Percentiles rank a stretch among this genome's conserved stretches.
phyloP scores from a whole-genome alignment of 2,113 vertebrate species.

The Nerophis lumbriciformis region DNA sequence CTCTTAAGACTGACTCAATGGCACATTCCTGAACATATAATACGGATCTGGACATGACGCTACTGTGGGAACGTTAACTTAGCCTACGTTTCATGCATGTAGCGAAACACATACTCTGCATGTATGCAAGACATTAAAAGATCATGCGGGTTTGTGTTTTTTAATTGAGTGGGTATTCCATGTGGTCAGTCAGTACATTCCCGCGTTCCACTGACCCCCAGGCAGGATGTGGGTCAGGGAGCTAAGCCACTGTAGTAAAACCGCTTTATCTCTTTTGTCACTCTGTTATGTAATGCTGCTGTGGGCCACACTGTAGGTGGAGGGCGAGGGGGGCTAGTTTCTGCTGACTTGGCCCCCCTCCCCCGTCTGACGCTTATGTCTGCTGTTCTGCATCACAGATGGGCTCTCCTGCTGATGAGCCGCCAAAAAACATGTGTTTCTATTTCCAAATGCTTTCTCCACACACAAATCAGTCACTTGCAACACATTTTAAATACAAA shows the following conservation, averaged over 20 bases:
- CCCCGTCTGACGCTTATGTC: slow-evolving; percentile 32
- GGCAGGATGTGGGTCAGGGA: slow-evolving; percentile 66
- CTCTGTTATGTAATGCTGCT: slow-evolving; percentile 60
- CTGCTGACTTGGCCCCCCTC: slow-evolving; percentile 38
- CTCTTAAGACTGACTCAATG: background rate
- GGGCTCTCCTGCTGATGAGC: slow-evolving; percentile 10
- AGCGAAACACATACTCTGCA: background rate
- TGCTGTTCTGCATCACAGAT: slow-evolving; percentile 9
- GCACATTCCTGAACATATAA: background rate
- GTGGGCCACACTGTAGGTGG: slow-evolving; percentile 40
- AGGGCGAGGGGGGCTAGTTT: slow-evolving; percentile 20
- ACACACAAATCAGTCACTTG: rapidly evolving
- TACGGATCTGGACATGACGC: too few relatives aligned
- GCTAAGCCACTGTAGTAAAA: slow-evolving; percentile 65
- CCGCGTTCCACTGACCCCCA: slow-evolving; percentile 4
- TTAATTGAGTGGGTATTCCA: background rate
- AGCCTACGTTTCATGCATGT: background rate
- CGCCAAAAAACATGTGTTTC: background rate
- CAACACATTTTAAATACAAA: background rate
- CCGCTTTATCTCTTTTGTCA: slow-evolving; percentile 63
- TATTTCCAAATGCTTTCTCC: background rate
- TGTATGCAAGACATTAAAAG: background rate
- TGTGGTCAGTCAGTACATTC: slow-evolving; percentile 27
- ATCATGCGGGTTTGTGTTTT: background rate
- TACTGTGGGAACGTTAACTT: background rate